Evolutionary conservation across 1,140 invertebrate genomes (phyloP).

Genomic region (Goniozus legneri): DNA sequence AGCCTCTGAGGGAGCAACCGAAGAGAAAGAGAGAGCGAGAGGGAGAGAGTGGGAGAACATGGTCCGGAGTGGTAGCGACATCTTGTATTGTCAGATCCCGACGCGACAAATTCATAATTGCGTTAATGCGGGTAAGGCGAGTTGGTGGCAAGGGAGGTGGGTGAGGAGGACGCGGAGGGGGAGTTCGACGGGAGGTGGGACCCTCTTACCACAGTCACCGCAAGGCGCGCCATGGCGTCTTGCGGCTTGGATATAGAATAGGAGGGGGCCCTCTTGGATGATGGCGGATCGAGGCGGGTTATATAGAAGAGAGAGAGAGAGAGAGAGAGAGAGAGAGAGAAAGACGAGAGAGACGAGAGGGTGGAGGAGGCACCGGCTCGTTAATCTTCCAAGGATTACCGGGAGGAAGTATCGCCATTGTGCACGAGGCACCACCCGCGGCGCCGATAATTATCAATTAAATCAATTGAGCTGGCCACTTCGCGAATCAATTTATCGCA

Average conservation of each 20-base stretch:
- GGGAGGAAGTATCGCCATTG: constrained; percentile 38
- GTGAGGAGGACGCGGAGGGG: too few species aligned
- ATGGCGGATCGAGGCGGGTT: too few species aligned
- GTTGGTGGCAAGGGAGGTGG: too few species aligned
- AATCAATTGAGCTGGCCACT: constrained; percentile 27
- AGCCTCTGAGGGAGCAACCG: background rate
- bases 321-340: constrained; percentile 9
- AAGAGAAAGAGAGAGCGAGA: constrained; percentile 14
- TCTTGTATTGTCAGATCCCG: constrained; percentile 54
- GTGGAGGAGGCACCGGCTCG: constrained; percentile 31
- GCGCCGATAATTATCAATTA: constrained; percentile 48
- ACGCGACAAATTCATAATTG: constrained; percentile 56
- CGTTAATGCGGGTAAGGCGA: constrained; percentile 49
- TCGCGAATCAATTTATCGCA: constrained; percentile 29
- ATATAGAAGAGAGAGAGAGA: constrained; percentile 14
- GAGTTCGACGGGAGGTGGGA: too few species aligned
- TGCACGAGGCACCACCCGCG: constrained; percentile 26
- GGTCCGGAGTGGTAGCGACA: constrained; percentile 35
- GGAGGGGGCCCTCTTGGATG: too few species aligned
- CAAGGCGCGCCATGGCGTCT: constrained; percentile 43
- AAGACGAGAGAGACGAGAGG: background rate
- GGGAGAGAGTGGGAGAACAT: constrained; percentile 17
- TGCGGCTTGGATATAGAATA: constrained; percentile 28
- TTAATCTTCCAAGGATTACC: constrained; percentile 50
- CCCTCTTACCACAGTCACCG: constrained; percentile 42